Percentiles rank a stretch among this genome's conserved stretches.
Evolutionary conservation across 2,797 vertebrate species (phyloP).

Genomic region (Monodelphis domestica): DNA sequence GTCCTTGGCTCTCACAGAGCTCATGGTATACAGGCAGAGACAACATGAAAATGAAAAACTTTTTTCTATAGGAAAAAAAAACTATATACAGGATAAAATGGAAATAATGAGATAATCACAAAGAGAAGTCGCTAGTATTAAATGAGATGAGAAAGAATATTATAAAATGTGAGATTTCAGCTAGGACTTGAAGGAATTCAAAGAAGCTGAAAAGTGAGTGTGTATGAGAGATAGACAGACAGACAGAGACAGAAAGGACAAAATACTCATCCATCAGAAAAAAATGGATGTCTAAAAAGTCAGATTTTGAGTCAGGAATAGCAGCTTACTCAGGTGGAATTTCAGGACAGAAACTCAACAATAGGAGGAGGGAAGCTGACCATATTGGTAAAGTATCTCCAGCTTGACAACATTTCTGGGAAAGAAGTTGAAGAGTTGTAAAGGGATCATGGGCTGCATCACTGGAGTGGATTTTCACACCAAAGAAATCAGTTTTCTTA

Average conservation of each 20-base stretch:
- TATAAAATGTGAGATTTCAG: background rate
- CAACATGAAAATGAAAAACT: background rate
- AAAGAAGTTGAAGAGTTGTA: background rate
- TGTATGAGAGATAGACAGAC: background rate
- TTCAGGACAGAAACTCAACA: background rate
- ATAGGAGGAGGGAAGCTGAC: background rate
- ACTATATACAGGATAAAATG: background rate
- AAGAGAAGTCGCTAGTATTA: background rate
- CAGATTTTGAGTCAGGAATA: background rate
- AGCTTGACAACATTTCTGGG: background rate
- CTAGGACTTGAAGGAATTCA: background rate
- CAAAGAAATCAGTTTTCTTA: background rate
- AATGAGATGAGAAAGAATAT: background rate
- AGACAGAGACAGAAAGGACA: background rate
- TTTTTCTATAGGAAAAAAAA: no score
- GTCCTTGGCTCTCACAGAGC: no score
- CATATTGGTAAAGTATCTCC: background rate
- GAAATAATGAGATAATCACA: background rate
- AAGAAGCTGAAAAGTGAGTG: no score
- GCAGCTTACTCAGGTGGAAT: background rate
- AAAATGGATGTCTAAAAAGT: background rate
- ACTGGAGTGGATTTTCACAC: background rate
- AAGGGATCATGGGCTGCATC: no score
- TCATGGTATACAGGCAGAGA: background rate
- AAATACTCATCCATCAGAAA: background rate